Conservation (phyloP, 2,888 invertebrate species). For the Prostheceraeus crozeri region DNA sequence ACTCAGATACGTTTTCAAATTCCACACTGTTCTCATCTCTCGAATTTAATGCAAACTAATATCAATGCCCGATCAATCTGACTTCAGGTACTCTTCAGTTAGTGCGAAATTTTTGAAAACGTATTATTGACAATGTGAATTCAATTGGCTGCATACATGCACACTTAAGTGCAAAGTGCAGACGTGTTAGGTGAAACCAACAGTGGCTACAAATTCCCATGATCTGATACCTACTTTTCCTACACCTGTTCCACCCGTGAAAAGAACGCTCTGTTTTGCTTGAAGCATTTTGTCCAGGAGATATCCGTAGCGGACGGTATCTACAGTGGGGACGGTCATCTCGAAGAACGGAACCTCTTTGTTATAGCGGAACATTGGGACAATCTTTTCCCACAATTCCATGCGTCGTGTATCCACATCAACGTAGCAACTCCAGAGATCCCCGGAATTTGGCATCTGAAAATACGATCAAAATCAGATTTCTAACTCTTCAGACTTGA, state of each 20-base stretch:
- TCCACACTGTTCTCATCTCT: no score
- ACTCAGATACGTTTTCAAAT: no score
- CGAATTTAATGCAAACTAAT: no score
- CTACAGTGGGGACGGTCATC: constrained; percentile 79
- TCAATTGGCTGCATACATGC: no score
- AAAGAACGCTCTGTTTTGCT: constrained; percentile 70
- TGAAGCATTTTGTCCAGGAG: constrained; percentile 69
- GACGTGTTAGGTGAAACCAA: no score
- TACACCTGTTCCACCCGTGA: constrained; percentile 82
- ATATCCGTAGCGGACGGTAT: constrained; percentile 77
- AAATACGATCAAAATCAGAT: neutral
- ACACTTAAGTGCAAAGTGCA: no score
- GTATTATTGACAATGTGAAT: no score
- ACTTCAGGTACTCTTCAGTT: no score
- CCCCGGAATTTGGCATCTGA: constrained; percentile 66
- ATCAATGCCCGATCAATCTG: no score
- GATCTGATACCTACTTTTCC: constrained; percentile 66
- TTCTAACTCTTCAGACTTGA: no score
- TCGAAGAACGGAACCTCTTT: constrained; percentile 72
- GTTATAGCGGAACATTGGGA: constrained; percentile 68
- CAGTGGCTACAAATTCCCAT: no score
- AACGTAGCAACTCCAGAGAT: constrained; percentile 71
- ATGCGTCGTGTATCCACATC: constrained; percentile 66
- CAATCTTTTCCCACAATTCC: constrained; percentile 71
- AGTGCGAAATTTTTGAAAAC: no score